Conservation (phyloP, 2,113 vertebrate genomes). For the Oreochromis aureus region DNA sequence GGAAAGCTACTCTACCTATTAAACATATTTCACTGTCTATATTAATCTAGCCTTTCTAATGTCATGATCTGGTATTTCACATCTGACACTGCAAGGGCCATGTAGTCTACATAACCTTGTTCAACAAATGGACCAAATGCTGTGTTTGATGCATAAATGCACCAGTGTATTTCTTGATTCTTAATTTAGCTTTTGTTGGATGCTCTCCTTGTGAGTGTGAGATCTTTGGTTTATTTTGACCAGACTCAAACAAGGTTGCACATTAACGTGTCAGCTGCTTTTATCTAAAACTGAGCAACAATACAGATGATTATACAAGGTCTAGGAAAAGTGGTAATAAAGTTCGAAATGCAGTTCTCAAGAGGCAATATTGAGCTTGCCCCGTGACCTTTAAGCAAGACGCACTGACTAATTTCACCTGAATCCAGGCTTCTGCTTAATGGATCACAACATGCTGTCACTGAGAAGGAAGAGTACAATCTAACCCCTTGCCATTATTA, state of each 20-base stretch:
- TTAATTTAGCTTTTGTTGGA: not conserved
- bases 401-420: constrained; percentile 21
- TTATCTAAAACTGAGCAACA: not conserved
- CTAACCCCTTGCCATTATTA: constrained; percentile 57
- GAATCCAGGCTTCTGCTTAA: constrained; percentile 30
- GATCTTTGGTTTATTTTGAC: not conserved
- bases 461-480: constrained; percentile 25
- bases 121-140: not conserved
- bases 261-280: not conserved
- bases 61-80: constrained; percentile 7
- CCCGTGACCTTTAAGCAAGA: constrained; percentile 14
- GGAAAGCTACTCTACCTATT: constrained; percentile 32
- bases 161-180: not conserved
- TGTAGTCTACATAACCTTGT: not conserved
- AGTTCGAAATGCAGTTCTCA: not conserved
- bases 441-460: constrained; percentile 44
- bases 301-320: not conserved
- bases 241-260: not conserved
- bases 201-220: not conserved
- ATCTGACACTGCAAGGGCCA: not conserved
- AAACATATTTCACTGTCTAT: constrained; percentile 11
- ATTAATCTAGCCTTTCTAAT: constrained; percentile 20
- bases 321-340: not conserved
- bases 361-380: not conserved
- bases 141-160: not conserved